These are phyloP conservation scores for Talpa occidentalis DNA, from an alignment of 2,113 vertebrate species.

Conservation along the genomic window DNA sequence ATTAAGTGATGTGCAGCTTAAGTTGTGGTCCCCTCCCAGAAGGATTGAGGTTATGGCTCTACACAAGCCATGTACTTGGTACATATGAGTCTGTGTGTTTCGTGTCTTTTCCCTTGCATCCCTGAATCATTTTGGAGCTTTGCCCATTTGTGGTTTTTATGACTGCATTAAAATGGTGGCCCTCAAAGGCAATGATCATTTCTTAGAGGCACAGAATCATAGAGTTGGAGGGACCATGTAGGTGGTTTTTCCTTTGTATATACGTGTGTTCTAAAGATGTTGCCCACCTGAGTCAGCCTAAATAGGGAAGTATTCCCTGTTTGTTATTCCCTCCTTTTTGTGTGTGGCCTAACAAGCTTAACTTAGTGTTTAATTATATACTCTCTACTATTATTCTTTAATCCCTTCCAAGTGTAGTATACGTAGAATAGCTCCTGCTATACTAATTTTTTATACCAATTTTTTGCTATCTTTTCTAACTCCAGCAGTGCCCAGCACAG, in stretches of 20 bases:
- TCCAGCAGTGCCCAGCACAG: background rate
- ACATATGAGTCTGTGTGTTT: background rate
- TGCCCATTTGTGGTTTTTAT: background rate
- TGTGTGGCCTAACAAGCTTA: background rate
- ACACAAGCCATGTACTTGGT: background rate
- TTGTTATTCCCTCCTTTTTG: background rate
- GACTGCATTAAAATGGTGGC: conserved; percentile 17
- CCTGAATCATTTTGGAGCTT: conserved; percentile 19
- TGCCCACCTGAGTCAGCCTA: background rate
- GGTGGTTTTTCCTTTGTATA: background rate
- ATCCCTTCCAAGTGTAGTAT: background rate
- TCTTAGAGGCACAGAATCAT: background rate
- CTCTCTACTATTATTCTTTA: background rate
- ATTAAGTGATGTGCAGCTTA: background rate
- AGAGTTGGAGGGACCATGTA: background rate
- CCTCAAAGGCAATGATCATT: background rate
- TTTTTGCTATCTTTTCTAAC: conserved; percentile 24
- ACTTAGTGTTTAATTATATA: conserved; percentile 25
- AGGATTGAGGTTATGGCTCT: background rate
- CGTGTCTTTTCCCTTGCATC: background rate
- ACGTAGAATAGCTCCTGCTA: background rate
- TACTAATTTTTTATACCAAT: background rate
- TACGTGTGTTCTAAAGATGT: background rate
- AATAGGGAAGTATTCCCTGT: background rate
- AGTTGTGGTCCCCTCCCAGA: background rate